Base-by-base conservation (phyloP, 2,113 vertebrate species). In the Azemiops feae region DNA sequence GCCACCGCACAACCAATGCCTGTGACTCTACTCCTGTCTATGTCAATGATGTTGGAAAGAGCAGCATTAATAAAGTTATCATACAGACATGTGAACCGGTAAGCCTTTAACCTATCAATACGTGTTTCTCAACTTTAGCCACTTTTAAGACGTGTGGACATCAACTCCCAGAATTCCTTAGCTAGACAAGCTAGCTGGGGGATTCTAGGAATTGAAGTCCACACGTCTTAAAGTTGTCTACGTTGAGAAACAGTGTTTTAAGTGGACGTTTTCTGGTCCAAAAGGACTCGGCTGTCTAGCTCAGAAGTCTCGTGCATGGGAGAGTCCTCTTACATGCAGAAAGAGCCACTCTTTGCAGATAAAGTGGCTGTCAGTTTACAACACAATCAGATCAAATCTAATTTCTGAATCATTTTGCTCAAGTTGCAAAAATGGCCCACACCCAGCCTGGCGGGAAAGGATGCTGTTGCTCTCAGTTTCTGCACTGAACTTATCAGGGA, bases 21-120 rank as follows among this genome's bases (percentile, higher is more conserved):
- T 91, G 39, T 94, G 96, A 34, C 95, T 94, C 0, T 95, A 97
- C 86, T 16, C 94, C 94, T 0, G 52, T 91, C 45, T 89, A 45
- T 0, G 92, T 89, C 25, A 85, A 52, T 0, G 96, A 97, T 0
- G 95, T 94, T 6, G 88, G 97, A 91, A 25, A 91, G 16, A 96
- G 74, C 1, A 90, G 25, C 4, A 45, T 94, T 27, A 95, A 94
- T 89, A 95, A 93, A n/a, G 92, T 94, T 1, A 95, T 91, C 0
- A 88, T 95, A 3, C 91, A 94, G 0, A 55, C 92, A 9, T 94
- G 60, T 5, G 93, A 96, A 1, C 93, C 34, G 54, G 97, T 97
- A 91, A 95, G 94, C n/a, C 2, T 54, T 30, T 30, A 87, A 27
- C 14, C 27, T 1, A 30, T 64, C 27, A 12, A 30, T 64, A 22